Base-by-base conservation (phyloP, 2,113 vertebrate species). In the Petrocephalus zakoni region DNA sequence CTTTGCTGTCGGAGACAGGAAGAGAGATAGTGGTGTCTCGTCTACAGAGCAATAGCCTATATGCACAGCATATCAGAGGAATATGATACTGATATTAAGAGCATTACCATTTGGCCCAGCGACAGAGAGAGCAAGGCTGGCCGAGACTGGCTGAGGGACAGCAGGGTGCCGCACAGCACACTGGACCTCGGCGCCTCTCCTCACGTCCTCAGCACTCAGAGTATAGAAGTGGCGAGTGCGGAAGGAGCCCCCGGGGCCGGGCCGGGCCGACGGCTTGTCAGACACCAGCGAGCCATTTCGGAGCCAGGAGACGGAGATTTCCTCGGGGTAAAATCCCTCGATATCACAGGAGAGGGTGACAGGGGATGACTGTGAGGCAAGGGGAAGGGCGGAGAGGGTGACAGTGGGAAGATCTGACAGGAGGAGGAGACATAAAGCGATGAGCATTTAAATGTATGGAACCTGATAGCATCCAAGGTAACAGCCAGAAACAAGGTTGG, bases 311-410 rank as follows among this genome's bases (percentile, higher is more conserved):
- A 96, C 91, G 0, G 94, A 92, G 53, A 95, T 13, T 2, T 94
- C 90, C 49, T 95, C 90, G 0, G 96, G 95, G 92, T 92, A 96
- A 90, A 95, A 96, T 72, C 90, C 93, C 6, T 93, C 94, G 89
- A 96, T 46, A 4, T 96, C 94, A n/a, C 96, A 96, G 91, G 88
- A 93, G 55, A 96, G 92, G 21, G 94, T 96, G 22, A 95, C 91
- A 4, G 94, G 94, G 53, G 58, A 64, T 37, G 90, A 86, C 29
- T 53, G 88, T 7, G 94, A 91, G 4, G n/a, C 1, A 0, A 92
- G 58, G 0, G 92, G 89, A 42, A 96, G 42, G 0, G 81, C 88
- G 0, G 95, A 94, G n/a, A 96, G 88, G 3, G 46, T 90, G 8
- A 95, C 90, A 11, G 90, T 87, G 0, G 95, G 93, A 17, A 91